These are phyloP conservation scores for Ceratoteleas bidentatus DNA, from an alignment of 1,140 invertebrate genomes.

Conservation along the genomic window DNA sequence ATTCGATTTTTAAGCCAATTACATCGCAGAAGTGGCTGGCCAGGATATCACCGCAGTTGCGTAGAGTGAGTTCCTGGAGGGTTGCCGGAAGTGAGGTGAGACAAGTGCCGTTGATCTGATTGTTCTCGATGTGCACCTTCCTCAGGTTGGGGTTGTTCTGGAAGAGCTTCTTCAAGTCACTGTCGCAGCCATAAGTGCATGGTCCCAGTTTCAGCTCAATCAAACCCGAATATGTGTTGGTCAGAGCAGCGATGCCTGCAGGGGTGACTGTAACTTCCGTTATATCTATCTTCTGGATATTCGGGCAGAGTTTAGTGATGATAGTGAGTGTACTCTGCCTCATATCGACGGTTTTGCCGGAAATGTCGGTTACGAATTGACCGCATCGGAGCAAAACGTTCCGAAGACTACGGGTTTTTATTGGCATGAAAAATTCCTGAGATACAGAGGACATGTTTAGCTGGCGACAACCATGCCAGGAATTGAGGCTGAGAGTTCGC, in stretches of 20 bases:
- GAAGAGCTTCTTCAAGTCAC: conserved; percentile 74
- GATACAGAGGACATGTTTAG: conserved; percentile 35
- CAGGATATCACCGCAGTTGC: conserved; percentile 60
- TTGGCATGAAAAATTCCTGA: not conserved
- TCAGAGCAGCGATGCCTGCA: conserved; percentile 71
- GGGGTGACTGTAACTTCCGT: conserved; percentile 68
- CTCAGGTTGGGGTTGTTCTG: conserved; percentile 68
- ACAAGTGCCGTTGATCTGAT: conserved; percentile 70
- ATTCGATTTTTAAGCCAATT: conserved; percentile 33
- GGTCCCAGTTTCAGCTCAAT: conserved; percentile 70
- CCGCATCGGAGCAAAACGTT: conserved; percentile 76
- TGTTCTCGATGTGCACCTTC: conserved; percentile 64
- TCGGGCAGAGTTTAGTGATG: conserved; percentile 74
- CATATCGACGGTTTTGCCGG: conserved; percentile 51
- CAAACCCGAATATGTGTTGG: conserved; percentile 69
- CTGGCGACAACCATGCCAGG: conserved; percentile 71
- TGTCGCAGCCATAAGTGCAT: conserved; percentile 69
- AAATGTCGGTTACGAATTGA: conserved; percentile 71
- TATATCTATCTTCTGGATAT: conserved; percentile 73
- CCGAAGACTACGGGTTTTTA: conserved; percentile 69
- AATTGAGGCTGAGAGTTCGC: conserved; percentile 70
- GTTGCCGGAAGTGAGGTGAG: conserved; percentile 69
- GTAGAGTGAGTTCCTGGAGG: conserved; percentile 70
- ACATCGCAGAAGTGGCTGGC: conserved; percentile 67
- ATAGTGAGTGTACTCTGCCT: conserved; percentile 73